Conservation (phyloP, 2,113 vertebrate species). For the Cacatua alba region DNA sequence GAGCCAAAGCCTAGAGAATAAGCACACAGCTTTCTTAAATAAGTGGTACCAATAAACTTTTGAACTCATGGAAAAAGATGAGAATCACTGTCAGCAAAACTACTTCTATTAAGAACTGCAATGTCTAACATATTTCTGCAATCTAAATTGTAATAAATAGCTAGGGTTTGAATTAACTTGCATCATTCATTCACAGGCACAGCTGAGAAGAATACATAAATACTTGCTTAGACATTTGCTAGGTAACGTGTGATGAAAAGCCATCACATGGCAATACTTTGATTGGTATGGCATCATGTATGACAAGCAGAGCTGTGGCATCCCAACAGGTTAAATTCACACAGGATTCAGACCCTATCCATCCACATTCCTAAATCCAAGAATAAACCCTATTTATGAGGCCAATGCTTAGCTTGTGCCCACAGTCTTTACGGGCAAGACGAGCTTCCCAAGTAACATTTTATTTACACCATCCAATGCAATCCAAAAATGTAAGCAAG, state of each 20-base stretch:
- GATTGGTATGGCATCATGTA: background rate
- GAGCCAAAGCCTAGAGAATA: background rate
- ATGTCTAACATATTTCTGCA: background rate
- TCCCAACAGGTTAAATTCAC: background rate
- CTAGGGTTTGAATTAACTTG: background rate
- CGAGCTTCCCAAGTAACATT: background rate
- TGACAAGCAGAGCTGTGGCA: background rate
- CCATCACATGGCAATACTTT: background rate
- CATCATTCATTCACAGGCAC: background rate
- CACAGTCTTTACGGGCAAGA: background rate
- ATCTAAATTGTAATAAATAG: background rate
- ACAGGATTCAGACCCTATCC: background rate
- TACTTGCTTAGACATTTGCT: background rate
- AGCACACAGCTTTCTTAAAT: background rate
- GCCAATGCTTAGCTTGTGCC: background rate
- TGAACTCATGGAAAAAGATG: background rate
- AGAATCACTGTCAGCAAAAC: background rate
- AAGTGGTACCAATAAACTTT: background rate
- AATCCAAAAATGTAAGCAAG: background rate
- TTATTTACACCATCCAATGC: background rate
- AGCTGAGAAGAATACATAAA: slow-evolving; percentile 1
- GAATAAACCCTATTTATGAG: background rate
- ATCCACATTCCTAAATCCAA: background rate
- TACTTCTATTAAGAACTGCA: background rate
- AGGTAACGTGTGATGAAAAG: background rate